Base-by-base conservation (phyloP, 2,888 invertebrate species). In the Morpho deidamia region DNA sequence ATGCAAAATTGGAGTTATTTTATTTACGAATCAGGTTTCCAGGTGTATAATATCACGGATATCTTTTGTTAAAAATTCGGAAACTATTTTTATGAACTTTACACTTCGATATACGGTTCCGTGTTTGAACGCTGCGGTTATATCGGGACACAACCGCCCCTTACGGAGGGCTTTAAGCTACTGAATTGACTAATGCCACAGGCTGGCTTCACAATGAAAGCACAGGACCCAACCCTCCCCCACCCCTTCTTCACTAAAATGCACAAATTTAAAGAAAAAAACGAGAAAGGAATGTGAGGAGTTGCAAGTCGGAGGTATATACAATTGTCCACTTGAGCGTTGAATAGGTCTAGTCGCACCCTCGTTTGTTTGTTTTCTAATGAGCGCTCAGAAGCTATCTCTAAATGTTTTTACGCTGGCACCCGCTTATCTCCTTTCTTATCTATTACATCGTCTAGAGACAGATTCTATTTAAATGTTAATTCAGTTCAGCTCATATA, bases 201-300 rank as follows among this genome's bases (percentile, higher is more conserved):
- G 68, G 69, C 72, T 70, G 67, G 65, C 67, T 72, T 72, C 71
- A 78, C 76, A 78, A 78, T 74, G 74, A 76, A 81, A 74, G 72
- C 75, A 72, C 62, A 70, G 69, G 63, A 70, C 68, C 74, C 23
- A 23, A 74, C 76, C 78, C 78, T 74, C 69, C 76, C 68, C 75
- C 63, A 72, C 64, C 66, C 70, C 71, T 77, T 71, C 66, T 58
- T 67, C 69, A 71, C 76, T 74, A 81, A 59, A 82, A 84, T 84
- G 81, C 83, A 86, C 81, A 79, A 76, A 74, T 75, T 73, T 72
- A 71, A 76, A 78, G 69, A 68, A 68, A 37, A 78, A 77, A 72
- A 67, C 65, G 61, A 71, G 63, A 71, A 77, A 78, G 71, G 77
- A 81, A 83, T 78, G 78, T 67, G 66, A 62, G 74, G 72, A 74